Evolutionary conservation across 2,113 vertebrate genomes (phyloP).

Genomic region (Ammospiza caudacuta): DNA sequence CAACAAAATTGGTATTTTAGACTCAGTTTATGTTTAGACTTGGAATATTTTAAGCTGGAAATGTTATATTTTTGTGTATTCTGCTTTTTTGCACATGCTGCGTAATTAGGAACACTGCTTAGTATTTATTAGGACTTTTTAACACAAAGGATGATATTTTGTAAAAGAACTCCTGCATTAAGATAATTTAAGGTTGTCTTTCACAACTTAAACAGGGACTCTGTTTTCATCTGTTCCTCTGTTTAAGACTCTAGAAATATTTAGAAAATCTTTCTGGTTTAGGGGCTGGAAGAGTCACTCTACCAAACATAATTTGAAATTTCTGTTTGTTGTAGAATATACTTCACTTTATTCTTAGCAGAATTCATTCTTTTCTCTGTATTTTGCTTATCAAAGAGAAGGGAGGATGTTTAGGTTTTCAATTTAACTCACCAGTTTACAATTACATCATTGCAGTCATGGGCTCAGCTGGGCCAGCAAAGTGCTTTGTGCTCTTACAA

Average conservation of each 20-base stretch:
- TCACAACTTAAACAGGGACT: neutral
- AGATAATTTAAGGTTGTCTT: neutral
- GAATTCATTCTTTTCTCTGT: neutral
- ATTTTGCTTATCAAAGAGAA: neutral
- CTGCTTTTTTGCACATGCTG: neutral
- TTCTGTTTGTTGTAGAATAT: neutral
- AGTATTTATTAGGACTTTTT: neutral
- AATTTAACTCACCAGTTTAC: neutral
- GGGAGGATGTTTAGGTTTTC: neutral
- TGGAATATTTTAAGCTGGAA: neutral
- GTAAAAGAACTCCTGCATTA: neutral
- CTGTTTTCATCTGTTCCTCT: neutral
- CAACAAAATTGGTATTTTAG: neutral
- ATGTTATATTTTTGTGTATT: neutral
- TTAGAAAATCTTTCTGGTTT: neutral
- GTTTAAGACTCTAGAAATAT: neutral
- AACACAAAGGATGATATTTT: neutral
- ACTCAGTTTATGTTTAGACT: neutral
- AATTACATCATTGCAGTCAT: rapidly evolving
- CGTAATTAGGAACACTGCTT: neutral
- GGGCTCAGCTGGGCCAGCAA: neutral
- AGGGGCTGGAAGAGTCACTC: neutral
- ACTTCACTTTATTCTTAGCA: neutral
- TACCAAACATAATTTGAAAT: neutral
- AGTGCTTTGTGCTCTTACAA: neutral